Evolutionary conservation across 2,113 vertebrate genomes (phyloP), one percentile per base, ranked within the genome.

Genomic region (Coptodon bakossiorum): DNA sequence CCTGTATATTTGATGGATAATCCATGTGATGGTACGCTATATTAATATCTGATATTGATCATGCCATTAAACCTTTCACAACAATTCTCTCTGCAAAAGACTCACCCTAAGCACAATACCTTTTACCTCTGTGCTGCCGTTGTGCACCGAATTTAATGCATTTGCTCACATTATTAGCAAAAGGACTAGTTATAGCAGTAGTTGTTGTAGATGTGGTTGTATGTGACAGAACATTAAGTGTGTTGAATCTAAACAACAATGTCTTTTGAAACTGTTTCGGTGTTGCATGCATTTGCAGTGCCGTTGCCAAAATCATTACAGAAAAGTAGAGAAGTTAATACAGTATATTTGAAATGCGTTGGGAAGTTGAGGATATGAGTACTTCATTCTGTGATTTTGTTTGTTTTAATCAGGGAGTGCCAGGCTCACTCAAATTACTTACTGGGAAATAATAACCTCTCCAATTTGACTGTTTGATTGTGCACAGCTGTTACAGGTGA

Each of bases 41-140:
- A 94, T 93, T 95, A 92, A 94, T 94, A 93, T 87, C 71, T 57
- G 76, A 83, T 90, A 89, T 90, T 63, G 88, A 88, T 80, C 53
- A 57, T 73, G 71, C 31, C 63, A 76, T 82, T 83, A 93, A 92
- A 91, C 43, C 53, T 88, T 83, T 88, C 80, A 17, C 29, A 89
- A 84, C 85, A 82, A 16, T 90, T 83, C 82, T 87, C 43, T 52
- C 10, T 48, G 89, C 83, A 56, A 40, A 84, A 81, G 38, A 22
- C 79, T 78, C 63, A 76, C 63, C 83, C 80, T 80, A 11, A 52
- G 19, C 48, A 81, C 61, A 53, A 38, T 68, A 48, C n/a, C 36
- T 22, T 73, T 6, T 57, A 9, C 38, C 73, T 83, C 36, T 63
- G 43, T 27, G 45, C 27, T 48, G 29, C 10, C n/a, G n/a, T 16